phyloP scores from a whole-genome alignment of 37 sponge, comb jelly and placozoan genomes.

The Theonella swinhoei region DNA sequence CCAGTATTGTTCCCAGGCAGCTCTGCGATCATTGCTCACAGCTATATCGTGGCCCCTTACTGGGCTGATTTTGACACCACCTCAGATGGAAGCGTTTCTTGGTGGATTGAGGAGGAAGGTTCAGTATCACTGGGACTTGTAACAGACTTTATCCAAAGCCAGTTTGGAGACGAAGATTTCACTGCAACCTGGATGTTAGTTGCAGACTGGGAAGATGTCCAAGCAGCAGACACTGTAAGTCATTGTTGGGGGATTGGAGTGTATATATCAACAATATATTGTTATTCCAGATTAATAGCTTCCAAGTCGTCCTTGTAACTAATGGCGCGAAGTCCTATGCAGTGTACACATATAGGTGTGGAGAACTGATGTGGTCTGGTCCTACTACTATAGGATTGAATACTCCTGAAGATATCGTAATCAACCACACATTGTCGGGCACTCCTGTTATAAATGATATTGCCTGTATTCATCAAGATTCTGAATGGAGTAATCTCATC shows the following conservation, averaged over 20 bases:
- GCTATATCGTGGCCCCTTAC: constrained; percentile 30
- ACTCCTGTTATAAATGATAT: neutral
- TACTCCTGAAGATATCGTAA: neutral
- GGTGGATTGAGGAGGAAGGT: neutral
- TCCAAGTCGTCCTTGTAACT: neutral
- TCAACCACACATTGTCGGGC: neutral
- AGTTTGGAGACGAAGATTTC: neutral
- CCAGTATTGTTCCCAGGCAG: neutral
- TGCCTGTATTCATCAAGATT: neutral
- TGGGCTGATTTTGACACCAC: constrained; percentile 28
- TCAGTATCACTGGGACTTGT: neutral
- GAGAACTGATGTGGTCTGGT: neutral
- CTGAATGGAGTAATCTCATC: neutral
- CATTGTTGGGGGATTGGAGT: no score
- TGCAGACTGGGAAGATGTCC: neutral
- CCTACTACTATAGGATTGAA: neutral
- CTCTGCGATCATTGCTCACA: neutral
- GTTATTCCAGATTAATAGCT: neutral
- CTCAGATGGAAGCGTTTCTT: constrained; percentile 12
- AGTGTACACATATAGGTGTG: neutral
- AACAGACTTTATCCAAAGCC: neutral
- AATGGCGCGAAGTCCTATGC: neutral
- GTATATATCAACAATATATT: no score
- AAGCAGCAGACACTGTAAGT: neutral
- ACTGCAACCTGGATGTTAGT: neutral